phyloP scores from a whole-genome alignment of 2,888 invertebrate species.

The Xestobium rufovillosum region DNA sequence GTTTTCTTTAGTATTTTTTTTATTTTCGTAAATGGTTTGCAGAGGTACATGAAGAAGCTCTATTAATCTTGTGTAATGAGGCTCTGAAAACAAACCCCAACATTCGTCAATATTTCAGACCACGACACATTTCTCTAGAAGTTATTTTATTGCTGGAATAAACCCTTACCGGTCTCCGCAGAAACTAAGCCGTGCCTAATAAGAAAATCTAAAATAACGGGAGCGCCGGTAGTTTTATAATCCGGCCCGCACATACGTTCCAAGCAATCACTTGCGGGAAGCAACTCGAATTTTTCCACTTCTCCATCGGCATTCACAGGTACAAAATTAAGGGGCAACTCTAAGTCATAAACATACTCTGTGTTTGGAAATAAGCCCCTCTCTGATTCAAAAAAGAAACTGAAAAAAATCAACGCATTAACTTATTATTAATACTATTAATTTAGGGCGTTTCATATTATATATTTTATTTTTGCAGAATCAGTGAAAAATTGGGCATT shows the following conservation, averaged over 20 bases:
- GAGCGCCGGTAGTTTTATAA: slow-evolving; percentile 91
- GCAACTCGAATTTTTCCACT: slow-evolving; percentile 82
- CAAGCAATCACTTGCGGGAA: slow-evolving; percentile 75
- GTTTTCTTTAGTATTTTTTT: slow-evolving; percentile 40
- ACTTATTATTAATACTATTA: not conserved
- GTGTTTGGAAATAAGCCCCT: slow-evolving; percentile 90
- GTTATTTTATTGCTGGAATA: slow-evolving; percentile 3
- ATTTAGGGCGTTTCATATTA: slow-evolving; percentile 7
- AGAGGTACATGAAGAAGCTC: slow-evolving; percentile 83
- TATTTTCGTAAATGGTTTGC: slow-evolving; percentile 66
- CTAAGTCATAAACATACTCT: slow-evolving; percentile 88
- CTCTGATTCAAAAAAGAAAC: slow-evolving; percentile 88
- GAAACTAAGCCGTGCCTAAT: slow-evolving; percentile 85
- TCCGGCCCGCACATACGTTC: slow-evolving; percentile 73
- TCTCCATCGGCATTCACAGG: slow-evolving; percentile 94
- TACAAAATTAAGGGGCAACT: slow-evolving; percentile 80
- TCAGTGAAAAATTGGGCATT: no score
- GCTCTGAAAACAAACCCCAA: slow-evolving; percentile 54
- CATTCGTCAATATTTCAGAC: slow-evolving; percentile 3
- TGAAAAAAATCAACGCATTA: slow-evolving; percentile 39
- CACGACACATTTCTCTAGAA: slow-evolving; percentile 4
- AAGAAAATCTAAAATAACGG: slow-evolving; percentile 86
- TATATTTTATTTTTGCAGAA: no score
- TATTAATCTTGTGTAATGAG: slow-evolving; percentile 73
- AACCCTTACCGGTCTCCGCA: slow-evolving; percentile 72